Conservation (phyloP, 2,113 vertebrate species). For the Tenrec ecaudatus region DNA sequence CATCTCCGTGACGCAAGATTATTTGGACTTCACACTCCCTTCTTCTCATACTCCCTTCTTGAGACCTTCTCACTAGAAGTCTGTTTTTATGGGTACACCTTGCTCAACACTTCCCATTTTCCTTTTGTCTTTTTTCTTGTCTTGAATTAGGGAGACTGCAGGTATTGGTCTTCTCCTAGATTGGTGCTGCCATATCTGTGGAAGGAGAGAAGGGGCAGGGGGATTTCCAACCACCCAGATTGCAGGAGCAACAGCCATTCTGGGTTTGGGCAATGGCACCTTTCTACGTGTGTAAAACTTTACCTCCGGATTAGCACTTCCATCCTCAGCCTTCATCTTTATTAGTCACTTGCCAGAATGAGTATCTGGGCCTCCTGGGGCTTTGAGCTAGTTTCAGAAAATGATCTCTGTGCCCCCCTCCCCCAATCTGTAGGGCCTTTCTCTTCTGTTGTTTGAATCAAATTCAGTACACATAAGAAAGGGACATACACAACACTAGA, state of each 20-base stretch:
- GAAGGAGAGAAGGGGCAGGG: background rate
- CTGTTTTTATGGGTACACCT: background rate
- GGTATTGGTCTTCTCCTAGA: background rate
- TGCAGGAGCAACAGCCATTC: background rate
- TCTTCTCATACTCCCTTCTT: background rate
- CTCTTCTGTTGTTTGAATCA: conserved; percentile 34
- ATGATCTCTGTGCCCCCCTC: too few relatives aligned
- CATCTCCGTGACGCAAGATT: background rate
- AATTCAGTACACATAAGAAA: conserved; percentile 71
- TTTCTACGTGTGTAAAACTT: conserved; percentile 12
- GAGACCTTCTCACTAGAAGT: background rate
- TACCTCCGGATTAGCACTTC: conserved; percentile 3
- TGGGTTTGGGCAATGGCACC: background rate
- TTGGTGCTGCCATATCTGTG: background rate
- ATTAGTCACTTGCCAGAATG: background rate
- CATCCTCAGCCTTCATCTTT: background rate
- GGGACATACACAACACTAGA: conserved; percentile 69
- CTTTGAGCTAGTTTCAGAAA: conserved; percentile 22
- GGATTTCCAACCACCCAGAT: background rate
- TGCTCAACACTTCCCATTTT: background rate
- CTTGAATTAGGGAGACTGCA: background rate
- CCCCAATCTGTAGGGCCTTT: background rate
- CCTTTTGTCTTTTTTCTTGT: conserved; percentile 15
- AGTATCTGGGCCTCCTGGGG: conserved; percentile 1
- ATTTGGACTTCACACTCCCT: background rate